These are phyloP conservation scores for Melanotaenia parkinsoni DNA, from an alignment of 2,797 vertebrate genomes.

Conservation along the genomic window DNA sequence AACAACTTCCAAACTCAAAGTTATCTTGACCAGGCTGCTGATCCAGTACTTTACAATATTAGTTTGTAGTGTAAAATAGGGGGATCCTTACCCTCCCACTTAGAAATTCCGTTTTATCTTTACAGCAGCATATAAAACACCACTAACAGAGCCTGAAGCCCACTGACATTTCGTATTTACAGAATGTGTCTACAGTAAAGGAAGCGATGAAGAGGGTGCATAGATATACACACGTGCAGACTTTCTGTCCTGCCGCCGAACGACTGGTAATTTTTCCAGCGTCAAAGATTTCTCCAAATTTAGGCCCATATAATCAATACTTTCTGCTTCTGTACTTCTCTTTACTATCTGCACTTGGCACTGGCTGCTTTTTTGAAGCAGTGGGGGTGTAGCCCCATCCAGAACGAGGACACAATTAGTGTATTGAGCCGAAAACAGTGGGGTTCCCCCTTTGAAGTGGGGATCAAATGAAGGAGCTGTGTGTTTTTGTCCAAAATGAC, in stretches of 20 bases:
- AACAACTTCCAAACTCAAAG: slow-evolving; percentile 27
- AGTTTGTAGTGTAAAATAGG: slow-evolving; percentile 70
- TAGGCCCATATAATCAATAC: slow-evolving; percentile 76
- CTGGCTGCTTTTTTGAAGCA: slow-evolving; percentile 85
- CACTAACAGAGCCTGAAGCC: slow-evolving; percentile 54
- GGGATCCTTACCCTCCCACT: slow-evolving; percentile 60
- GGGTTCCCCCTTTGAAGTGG: slow-evolving; percentile 96
- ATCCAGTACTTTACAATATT: slow-evolving; percentile 57
- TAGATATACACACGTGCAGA: slow-evolving; percentile 39
- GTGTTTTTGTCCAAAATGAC: slow-evolving; percentile 98
- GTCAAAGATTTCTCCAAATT: slow-evolving; percentile 63
- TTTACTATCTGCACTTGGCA: slow-evolving; percentile 79
- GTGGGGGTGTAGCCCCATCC: slow-evolving; percentile 87
- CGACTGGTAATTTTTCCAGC: slow-evolving; percentile 51
- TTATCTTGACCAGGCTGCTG: slow-evolving; percentile 57
- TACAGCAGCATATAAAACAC: slow-evolving; percentile 61
- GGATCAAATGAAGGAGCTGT: slow-evolving; percentile 95
- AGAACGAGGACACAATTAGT: slow-evolving; percentile 95
- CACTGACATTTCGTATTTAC: slow-evolving; percentile 36
- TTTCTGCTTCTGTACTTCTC: slow-evolving; percentile 78
- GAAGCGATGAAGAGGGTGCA: slow-evolving; percentile 24
- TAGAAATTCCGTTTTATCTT: slow-evolving; percentile 81
- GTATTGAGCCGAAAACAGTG: slow-evolving; percentile 94
- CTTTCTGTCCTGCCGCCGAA: slow-evolving; percentile 35
- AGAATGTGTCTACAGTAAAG: slow-evolving; percentile 49